Evolutionary conservation across 2,113 vertebrate genomes (phyloP).

Genomic region (Ibidorhyncha struthersii): DNA sequence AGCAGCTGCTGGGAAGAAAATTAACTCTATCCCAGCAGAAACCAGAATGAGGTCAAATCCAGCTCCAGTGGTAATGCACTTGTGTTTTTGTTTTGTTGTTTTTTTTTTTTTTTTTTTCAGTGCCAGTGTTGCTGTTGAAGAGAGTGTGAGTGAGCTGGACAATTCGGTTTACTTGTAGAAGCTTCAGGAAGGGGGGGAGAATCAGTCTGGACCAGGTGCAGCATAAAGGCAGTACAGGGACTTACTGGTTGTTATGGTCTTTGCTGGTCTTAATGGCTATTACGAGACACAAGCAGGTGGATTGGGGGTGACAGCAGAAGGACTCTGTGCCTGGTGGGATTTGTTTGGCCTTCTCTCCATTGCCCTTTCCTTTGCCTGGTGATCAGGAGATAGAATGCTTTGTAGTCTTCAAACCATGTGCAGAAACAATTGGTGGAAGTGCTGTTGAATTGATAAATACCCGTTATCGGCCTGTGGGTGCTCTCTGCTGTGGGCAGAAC

Average conservation of each 20-base stretch:
- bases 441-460: not conserved
- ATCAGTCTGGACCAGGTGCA: not conserved
- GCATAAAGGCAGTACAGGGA: not conserved
- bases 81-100: no score
- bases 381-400: not conserved
- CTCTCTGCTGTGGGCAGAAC: no score
- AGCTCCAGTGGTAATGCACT: not conserved
- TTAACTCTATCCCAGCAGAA: not conserved
- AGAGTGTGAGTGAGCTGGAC: not conserved
- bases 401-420: not conserved
- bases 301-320: not conserved
- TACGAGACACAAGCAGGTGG: not conserved
- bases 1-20: not conserved
- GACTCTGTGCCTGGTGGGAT: not conserved
- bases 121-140: not conserved
- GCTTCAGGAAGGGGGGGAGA: not conserved
- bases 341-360: not conserved
- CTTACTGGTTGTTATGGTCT: not conserved
- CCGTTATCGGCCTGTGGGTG: not conserved
- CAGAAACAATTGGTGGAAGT: not conserved
- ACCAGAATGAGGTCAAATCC: not conserved
- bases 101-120: accelerated
- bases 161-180: not conserved
- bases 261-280: not conserved
- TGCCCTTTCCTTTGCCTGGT: not conserved